Percentiles rank a stretch among this genome's conserved stretches.
phyloP scores from a whole-genome alignment of 2,797 vertebrate genomes.

The Spheniscus humboldti region DNA sequence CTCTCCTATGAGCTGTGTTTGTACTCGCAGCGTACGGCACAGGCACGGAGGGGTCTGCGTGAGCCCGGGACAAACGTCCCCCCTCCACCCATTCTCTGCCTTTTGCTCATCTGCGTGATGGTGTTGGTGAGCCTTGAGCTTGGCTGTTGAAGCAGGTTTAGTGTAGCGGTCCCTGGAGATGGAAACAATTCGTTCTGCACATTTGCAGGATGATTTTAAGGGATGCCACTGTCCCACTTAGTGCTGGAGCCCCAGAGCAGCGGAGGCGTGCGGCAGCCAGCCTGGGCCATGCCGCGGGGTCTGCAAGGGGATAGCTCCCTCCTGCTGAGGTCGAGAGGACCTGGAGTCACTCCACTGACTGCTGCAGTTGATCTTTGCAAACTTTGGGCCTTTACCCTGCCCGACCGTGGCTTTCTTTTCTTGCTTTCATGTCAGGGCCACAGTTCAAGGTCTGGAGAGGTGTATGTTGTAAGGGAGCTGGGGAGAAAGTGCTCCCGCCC shows the following conservation, averaged over 20 bases:
- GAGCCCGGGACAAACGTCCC: fast-evolving
- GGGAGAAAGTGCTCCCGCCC: neutral
- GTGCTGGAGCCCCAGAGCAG: neutral
- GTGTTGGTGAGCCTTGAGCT: neutral
- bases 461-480: neutral
- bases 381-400: neutral
- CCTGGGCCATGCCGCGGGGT: neutral
- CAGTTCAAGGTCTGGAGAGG: slow-evolving; percentile 25
- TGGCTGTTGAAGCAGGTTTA: neutral
- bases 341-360: neutral
- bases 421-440: neutral
- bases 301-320: neutral
- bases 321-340: neutral
- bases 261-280: neutral
- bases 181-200: fast-evolving
- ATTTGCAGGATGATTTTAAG: neutral
- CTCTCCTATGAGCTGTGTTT: neutral
- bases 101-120: neutral
- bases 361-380: neutral
- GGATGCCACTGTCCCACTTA: neutral
- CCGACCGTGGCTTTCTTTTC: neutral
- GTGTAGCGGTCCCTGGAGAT: neutral
- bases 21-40: fast-evolving
- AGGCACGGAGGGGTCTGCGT: fast-evolving
- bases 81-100: neutral